Conservation (phyloP, 2,888 invertebrate species). For the Nebria brevicollis region DNA sequence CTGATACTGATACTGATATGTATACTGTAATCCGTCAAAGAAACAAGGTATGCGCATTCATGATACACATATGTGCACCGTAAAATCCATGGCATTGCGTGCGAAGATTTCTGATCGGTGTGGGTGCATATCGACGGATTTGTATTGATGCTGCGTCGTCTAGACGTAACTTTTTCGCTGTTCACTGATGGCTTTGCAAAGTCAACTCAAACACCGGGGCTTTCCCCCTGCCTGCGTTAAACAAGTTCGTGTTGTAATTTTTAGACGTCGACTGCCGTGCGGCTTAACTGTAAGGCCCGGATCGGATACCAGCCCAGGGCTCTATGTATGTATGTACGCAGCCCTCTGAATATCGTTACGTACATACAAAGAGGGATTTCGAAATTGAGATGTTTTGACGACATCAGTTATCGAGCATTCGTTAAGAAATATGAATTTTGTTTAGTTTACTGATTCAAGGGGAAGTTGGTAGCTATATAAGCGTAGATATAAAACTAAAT, state of each 20-base stretch:
- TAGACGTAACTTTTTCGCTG: not conserved
- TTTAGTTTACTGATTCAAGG: no score
- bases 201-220: not conserved
- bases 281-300: not conserved
- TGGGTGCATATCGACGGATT: conserved; percentile 12
- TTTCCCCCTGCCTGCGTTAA: not conserved
- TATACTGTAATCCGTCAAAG: not conserved
- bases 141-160: conserved; percentile 16
- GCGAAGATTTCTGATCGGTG: conserved; percentile 10
- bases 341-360: not conserved
- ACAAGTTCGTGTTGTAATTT: not conserved
- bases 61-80: not conserved
- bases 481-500: no score
- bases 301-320: not conserved
- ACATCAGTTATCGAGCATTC: not conserved
- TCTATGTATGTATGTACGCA: not conserved
- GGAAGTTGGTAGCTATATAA: no score
- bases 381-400: not conserved
- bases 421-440: no score
- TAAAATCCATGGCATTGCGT: not conserved
- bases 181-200: conserved; percentile 3
- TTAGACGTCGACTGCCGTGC: not conserved
- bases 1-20: no score
- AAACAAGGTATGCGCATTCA: not conserved
- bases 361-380: not conserved